Percentiles rank a stretch among this genome's conserved stretches.
Evolutionary conservation across 2,113 vertebrate genomes (phyloP).

Genomic region (Electrona antarctica): DNA sequence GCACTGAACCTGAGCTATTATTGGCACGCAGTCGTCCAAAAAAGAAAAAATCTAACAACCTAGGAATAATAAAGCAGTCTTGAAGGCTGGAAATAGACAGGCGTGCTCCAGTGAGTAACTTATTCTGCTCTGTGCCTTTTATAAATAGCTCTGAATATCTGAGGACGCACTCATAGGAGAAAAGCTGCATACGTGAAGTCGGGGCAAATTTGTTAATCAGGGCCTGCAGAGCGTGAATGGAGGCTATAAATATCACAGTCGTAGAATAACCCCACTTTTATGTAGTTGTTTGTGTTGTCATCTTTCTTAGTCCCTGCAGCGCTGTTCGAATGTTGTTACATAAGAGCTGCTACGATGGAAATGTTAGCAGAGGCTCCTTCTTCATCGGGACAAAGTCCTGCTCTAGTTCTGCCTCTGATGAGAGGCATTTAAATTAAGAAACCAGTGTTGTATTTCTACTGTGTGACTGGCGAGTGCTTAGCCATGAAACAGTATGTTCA

Average conservation of each 20-base stretch:
- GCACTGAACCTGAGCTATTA: conserved; percentile 61
- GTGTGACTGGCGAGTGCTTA: background rate
- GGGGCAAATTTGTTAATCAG: conserved; percentile 58
- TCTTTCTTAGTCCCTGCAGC: conserved; percentile 41
- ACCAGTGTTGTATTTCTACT: background rate
- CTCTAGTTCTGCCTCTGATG: conserved; percentile 15
- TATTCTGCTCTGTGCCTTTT: conserved; percentile 49
- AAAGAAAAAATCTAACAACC: conserved; percentile 70
- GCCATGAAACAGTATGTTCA: background rate
- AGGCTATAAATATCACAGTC: conserved; percentile 58
- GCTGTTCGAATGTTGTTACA: conserved; percentile 48
- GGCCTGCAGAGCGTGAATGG: conserved; percentile 62
- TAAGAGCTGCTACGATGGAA: conserved; percentile 54
- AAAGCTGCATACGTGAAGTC: conserved; percentile 42
- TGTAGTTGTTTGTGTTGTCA: conserved; percentile 47
- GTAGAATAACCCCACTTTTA: conserved; percentile 41
- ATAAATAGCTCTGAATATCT: conserved; percentile 72
- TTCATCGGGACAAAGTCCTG: conserved; percentile 7
- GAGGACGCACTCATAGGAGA: conserved; percentile 50
- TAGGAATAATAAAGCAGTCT: conserved; percentile 70
- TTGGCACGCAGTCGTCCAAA: conserved; percentile 62
- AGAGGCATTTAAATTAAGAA: conserved; percentile 1
- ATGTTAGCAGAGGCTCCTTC: background rate
- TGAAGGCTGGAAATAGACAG: conserved; percentile 71
- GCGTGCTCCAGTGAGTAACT: conserved; percentile 56